These are phyloP conservation scores for Distichodus sexfasciatus DNA, from an alignment of 2,797 vertebrate species.

Conservation along the genomic window DNA sequence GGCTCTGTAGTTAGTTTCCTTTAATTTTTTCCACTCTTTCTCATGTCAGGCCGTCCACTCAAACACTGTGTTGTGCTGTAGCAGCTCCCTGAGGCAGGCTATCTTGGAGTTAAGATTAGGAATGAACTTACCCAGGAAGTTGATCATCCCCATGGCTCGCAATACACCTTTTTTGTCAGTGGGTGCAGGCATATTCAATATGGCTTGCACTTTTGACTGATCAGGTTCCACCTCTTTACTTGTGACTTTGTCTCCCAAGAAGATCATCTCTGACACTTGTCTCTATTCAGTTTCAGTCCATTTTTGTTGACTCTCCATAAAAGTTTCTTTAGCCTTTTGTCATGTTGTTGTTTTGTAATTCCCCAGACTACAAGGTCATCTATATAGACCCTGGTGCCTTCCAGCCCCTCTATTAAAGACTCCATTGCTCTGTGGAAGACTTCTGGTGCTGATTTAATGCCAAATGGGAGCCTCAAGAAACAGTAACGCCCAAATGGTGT, in stretches of 20 bases:
- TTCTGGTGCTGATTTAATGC: constrained; percentile 11
- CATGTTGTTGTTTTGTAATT: neutral
- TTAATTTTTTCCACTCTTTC: neutral
- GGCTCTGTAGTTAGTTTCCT: constrained; percentile 2
- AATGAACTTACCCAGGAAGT: constrained; percentile 25
- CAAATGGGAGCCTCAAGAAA: constrained; percentile 6
- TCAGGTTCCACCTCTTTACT: neutral
- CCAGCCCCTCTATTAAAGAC: neutral
- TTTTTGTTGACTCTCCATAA: neutral
- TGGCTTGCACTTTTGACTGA: neutral
- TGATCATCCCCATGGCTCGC: constrained; percentile 16
- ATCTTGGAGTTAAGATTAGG: constrained; percentile 18
- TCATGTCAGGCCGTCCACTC: neutral
- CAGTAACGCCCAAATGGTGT: constrained; percentile 4
- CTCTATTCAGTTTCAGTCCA: constrained; percentile 20
- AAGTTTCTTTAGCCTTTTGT: constrained; percentile 4
- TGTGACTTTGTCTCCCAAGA: constrained; percentile 6
- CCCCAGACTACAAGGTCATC: constrained; percentile 23
- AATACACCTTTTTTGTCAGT: neutral
- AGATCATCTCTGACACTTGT: constrained; percentile 13
- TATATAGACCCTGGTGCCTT: neutral
- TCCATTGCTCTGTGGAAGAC: neutral
- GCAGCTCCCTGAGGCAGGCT: constrained; percentile 3
- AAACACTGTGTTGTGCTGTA: neutral
- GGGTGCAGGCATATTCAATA: neutral